phyloP scores from a whole-genome alignment of 1,140 invertebrate species.

The Ylistrum balloti region DNA sequence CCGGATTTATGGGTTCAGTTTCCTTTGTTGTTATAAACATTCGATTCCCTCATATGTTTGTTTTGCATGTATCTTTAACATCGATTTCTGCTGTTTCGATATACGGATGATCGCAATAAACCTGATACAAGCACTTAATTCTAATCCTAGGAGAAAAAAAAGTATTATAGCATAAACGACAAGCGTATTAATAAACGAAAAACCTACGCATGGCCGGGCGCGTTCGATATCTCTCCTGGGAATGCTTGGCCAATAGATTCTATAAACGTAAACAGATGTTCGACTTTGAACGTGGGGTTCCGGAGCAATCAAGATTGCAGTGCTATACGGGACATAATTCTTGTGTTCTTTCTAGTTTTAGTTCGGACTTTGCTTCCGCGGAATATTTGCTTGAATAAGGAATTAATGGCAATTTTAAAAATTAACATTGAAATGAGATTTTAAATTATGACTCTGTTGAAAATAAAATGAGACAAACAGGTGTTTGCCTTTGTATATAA shows the following conservation, averaged over 20 bases:
- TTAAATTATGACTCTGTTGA: too few species aligned
- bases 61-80: background rate
- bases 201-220: background rate
- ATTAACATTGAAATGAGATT: too few species aligned
- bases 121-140: background rate
- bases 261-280: background rate
- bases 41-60: background rate
- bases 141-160: background rate
- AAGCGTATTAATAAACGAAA: background rate
- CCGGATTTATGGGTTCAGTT: conserved; percentile 6
- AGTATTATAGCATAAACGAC: background rate
- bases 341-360: too few species aligned
- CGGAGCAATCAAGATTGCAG: background rate
- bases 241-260: background rate
- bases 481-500: too few species aligned
- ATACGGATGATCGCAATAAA: background rate
- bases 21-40: conserved; percentile 10
- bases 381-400: too few species aligned
- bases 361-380: too few species aligned
- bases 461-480: too few species aligned
- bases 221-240: background rate
- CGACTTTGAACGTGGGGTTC: background rate
- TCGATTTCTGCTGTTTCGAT: background rate
- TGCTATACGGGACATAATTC: too few species aligned
- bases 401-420: too few species aligned